Evolutionary conservation across 2,113 vertebrate genomes (phyloP).

Genomic region (Sceloporus undulatus): DNA sequence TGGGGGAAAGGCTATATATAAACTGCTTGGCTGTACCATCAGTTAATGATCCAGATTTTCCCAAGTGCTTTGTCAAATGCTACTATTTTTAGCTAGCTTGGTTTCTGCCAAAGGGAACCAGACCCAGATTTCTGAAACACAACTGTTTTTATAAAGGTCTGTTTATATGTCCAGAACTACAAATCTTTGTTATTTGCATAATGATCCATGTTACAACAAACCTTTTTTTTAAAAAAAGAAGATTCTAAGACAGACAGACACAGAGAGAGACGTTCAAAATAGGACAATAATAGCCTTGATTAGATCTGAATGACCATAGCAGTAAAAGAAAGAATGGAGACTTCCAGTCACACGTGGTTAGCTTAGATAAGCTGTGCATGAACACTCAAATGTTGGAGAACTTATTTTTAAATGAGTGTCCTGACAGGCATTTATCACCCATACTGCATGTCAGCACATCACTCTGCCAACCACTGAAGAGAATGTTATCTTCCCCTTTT

Average conservation of each 20-base stretch:
- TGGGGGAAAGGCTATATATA: background rate
- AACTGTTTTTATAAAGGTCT: background rate
- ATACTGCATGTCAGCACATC: background rate
- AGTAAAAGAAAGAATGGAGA: slow-evolving; percentile 19
- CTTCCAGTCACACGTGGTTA: background rate
- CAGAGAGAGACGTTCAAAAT: background rate
- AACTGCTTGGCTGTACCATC: background rate
- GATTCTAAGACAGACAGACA: background rate
- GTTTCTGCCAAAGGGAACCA: background rate
- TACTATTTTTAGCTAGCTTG: background rate
- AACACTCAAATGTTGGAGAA: background rate
- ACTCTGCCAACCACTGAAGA: background rate
- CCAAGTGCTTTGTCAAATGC: background rate
- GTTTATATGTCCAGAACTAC: background rate
- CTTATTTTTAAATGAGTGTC: background rate
- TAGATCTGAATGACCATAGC: background rate
- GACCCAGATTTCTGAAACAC: background rate
- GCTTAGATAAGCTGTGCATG: background rate
- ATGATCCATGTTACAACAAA: background rate
- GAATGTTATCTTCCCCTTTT: background rate
- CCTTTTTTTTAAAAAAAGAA: background rate
- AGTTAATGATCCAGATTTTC: background rate
- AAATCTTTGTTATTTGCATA: background rate
- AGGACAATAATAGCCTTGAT: background rate
- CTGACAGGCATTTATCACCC: background rate